phyloP scores from a whole-genome alignment of 2,113 vertebrate genomes.

The Formicarius rufipectus region DNA sequence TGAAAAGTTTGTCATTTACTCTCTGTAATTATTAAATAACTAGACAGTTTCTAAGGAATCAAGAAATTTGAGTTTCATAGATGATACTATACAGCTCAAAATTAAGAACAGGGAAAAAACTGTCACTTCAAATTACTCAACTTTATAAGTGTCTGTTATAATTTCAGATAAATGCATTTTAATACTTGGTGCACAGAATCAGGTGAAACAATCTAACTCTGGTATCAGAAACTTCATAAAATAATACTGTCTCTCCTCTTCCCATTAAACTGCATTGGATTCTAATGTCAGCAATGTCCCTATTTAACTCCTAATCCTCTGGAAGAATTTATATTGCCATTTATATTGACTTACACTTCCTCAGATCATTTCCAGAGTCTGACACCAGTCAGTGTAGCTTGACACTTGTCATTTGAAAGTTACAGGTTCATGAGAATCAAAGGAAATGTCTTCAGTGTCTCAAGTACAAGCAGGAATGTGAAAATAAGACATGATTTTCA shows the following conservation, averaged over 20 bases:
- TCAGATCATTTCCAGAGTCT: background rate
- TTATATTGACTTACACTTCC: background rate
- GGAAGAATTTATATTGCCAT: background rate
- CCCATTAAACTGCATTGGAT: background rate
- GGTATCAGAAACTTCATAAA: background rate
- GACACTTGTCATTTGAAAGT: background rate
- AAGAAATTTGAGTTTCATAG: background rate
- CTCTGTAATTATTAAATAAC: background rate
- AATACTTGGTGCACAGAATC: background rate
- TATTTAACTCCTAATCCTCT: background rate
- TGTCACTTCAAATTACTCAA: background rate
- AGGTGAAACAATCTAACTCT: background rate
- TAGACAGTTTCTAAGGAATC: background rate
- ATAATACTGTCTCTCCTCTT: background rate
- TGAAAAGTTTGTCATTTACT: background rate
- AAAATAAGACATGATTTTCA: background rate
- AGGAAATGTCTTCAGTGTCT: background rate
- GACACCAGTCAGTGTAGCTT: background rate
- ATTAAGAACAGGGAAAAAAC: background rate
- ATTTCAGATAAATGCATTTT: background rate
- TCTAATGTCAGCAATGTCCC: background rate
- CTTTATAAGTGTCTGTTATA: background rate
- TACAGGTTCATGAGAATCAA: background rate
- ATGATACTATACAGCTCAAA: background rate
- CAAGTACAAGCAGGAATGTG: background rate